Base-by-base conservation (phyloP, 2,113 vertebrate genomes). In the Ifrita kowaldi region DNA sequence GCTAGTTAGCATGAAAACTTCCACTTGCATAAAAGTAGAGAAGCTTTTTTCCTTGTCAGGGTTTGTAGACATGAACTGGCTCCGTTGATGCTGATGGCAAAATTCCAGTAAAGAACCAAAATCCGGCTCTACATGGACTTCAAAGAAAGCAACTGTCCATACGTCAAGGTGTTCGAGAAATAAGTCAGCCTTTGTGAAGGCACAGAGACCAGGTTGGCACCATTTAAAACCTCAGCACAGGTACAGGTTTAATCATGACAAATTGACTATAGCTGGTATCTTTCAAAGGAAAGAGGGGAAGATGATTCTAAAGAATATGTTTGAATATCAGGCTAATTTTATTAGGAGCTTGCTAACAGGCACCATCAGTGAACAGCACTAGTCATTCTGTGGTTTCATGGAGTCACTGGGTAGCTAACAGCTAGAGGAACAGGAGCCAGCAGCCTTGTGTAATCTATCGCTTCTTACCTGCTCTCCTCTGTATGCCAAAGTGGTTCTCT, bases 391-490 rank as follows among this genome's bases (percentile, higher is more conserved):
- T 87, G 67, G 41, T 50, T 93, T 90, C 1, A 0, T 64, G 42
- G 39, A 79, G 70, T 93, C 2, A 4, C 26, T 85, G 50, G n/a
- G 24, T 32, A n/a, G 24, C 83, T 80, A 62, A 57, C 7, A 41
- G 63, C 63, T 62, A 63, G 56, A 88, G 59, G 27, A 96, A 39
- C 13, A 84, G 69, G 79, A 84, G 57, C 16, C 37, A 90, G 63
- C 30, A 37, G 18, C 59, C 26, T 81, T 1, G 0, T 52, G 26
- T 81, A 63, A 55, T 37, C 16, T 79, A 33, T 52, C 2, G 3
- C 24, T 70, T 89, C 96, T 87, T 97, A 99, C 98, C 98, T 98
- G 95, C 50, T 95, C 98, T 84, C 96, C 94, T 67, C 96, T 73
- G 1, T 98, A 97, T 9, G 76, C 95, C 89, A 98, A 71, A 79